Evolutionary conservation across 2,888 invertebrate species (phyloP).

Genomic region (Xestobium rufovillosum): DNA sequence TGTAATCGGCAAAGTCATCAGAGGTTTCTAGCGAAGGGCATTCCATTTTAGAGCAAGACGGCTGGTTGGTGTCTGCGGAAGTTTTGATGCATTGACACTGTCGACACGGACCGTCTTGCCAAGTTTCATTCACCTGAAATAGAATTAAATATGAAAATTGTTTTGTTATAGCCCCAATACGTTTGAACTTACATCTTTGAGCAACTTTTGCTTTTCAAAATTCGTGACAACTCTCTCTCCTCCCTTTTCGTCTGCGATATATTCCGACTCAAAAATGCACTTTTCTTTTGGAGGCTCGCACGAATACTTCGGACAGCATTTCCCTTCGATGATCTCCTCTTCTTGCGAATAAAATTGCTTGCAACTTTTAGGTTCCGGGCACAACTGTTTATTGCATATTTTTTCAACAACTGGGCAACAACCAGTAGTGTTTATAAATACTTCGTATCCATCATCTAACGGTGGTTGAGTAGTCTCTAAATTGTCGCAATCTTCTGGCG

Average conservation of each 20-base stretch:
- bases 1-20: constrained; percentile 48
- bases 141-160: constrained; percentile 11
- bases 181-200: constrained; percentile 47
- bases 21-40: constrained; percentile 46
- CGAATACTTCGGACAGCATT: constrained; percentile 60
- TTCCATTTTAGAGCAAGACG: constrained; percentile 46
- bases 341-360: constrained; percentile 51
- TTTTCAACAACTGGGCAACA: constrained; percentile 62
- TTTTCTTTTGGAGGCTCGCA: constrained; percentile 61
- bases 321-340: constrained; percentile 26
- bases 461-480: constrained; percentile 42
- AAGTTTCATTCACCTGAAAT: constrained; percentile 49
- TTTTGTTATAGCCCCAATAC: too few species aligned
- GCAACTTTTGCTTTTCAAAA: constrained; percentile 44
- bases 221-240: constrained; percentile 44
- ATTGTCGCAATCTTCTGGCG: constrained; percentile 58
- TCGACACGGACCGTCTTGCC: constrained; percentile 66
- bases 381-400: constrained; percentile 55
- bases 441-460: constrained; percentile 50
- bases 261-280: constrained; percentile 54
- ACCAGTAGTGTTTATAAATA: constrained; percentile 52
- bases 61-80: constrained; percentile 33
- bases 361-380: constrained; percentile 55
- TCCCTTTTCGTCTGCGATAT: constrained; percentile 48
- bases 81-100: constrained; percentile 51